Conservation (phyloP, 2,797 vertebrate genomes). For the Pseudomugil gertrudae region DNA sequence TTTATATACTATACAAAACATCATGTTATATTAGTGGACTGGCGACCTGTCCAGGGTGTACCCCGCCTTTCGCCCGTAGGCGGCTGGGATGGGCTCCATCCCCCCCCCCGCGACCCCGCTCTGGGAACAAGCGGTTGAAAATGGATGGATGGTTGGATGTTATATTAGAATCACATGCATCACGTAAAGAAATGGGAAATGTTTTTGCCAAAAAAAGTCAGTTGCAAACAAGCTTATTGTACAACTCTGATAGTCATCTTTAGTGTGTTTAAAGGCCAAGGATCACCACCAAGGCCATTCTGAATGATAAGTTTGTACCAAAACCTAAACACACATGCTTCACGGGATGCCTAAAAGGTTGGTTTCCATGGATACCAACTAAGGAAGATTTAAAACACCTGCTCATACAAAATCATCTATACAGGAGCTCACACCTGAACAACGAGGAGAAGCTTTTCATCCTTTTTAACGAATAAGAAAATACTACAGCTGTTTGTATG, state of each 20-base stretch:
- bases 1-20: background rate
- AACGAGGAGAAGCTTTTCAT: background rate
- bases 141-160: too few species aligned
- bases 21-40: too few species aligned
- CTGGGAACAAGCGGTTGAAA: too few species aligned
- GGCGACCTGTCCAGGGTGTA: too few species aligned
- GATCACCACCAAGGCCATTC: background rate
- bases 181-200: background rate
- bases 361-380: constrained; percentile 6
- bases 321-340: background rate
- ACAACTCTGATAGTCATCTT: background rate
- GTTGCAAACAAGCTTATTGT: background rate
- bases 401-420: too few species aligned
- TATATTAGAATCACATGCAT: too few species aligned
- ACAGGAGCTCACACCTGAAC: too few species aligned
- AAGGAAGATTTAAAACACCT: background rate
- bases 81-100: too few species aligned
- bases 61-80: too few species aligned
- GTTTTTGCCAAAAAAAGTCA: background rate
- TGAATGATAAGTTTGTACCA: background rate
- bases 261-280: background rate
- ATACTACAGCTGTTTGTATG: background rate
- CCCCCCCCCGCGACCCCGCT: too few species aligned
- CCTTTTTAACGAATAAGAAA: background rate
- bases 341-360: background rate